Percentiles rank a stretch among this genome's conserved stretches.
These are phyloP conservation scores for Atractosteus spatula DNA, from an alignment of 2,113 vertebrate genomes.

Conservation along the genomic window DNA sequence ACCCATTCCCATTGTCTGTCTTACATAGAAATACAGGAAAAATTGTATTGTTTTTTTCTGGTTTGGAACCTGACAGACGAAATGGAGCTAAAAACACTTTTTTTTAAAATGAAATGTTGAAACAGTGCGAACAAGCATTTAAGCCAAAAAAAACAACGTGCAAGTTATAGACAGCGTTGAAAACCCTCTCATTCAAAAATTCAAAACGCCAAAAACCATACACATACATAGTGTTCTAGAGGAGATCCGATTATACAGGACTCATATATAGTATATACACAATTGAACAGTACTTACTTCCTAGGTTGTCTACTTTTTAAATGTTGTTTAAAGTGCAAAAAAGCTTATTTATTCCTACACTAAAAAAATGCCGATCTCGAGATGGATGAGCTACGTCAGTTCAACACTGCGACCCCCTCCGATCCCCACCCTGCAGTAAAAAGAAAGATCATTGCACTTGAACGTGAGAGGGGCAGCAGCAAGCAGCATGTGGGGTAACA, in stretches of 20 bases:
- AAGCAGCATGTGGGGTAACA: background rate
- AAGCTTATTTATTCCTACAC: constrained; percentile 65
- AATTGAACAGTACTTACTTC: constrained; percentile 35
- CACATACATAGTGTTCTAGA: constrained; percentile 25
- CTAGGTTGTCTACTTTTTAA: constrained; percentile 25
- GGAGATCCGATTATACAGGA: constrained; percentile 36
- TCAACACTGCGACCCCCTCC: constrained; percentile 26
- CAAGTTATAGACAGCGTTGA: constrained; percentile 48
- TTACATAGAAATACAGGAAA: constrained; percentile 36
- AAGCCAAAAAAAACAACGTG: constrained; percentile 44
- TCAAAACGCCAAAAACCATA: constrained; percentile 40
- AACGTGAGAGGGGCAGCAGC: background rate
- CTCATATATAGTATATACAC: constrained; percentile 27
- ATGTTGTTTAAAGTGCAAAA: constrained; percentile 70
- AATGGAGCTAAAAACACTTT: constrained; percentile 48
- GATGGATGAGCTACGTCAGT: constrained; percentile 28
- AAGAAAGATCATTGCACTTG: background rate
- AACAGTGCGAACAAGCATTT: constrained; percentile 47
- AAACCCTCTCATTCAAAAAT: constrained; percentile 39
- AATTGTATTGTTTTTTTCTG: constrained; percentile 37
- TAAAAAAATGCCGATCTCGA: constrained; percentile 39
- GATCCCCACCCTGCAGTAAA: constrained; percentile 16
- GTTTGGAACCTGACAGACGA: constrained; percentile 35
- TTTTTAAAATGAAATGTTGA: constrained; percentile 40
- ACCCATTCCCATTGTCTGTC: constrained; percentile 30